These are phyloP conservation scores for Yponomeuta evonymella DNA, from an alignment of 2,888 invertebrate genomes.

Conservation along the genomic window DNA sequence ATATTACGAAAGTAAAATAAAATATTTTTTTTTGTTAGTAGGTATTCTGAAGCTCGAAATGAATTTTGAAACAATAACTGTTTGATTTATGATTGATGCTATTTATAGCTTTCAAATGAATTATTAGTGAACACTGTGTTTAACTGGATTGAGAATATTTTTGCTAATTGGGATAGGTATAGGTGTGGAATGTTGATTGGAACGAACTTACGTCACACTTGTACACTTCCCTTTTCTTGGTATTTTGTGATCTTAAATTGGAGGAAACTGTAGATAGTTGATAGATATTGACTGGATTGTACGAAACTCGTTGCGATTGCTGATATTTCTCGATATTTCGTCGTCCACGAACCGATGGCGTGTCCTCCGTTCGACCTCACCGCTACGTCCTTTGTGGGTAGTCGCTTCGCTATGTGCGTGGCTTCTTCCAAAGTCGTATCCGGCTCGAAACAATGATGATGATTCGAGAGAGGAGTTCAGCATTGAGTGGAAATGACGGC, in stretches of 20 bases:
- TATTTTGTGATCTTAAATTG: background rate
- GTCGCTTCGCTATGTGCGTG: background rate
- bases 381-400: background rate
- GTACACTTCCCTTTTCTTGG: constrained; percentile 4
- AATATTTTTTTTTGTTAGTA: no score
- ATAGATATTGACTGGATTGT: background rate
- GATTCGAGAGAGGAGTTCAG: background rate
- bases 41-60: no score
- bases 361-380: constrained; percentile 5
- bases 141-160: background rate
- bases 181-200: background rate
- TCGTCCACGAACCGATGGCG: background rate
- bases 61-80: no score
- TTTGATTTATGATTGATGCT: no score
- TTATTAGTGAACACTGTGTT: background rate
- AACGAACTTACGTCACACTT: constrained; percentile 7
- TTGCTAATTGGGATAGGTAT: background rate
- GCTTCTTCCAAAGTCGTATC: constrained; percentile 5
- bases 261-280: background rate
- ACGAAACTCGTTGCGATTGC: background rate
- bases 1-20: no score
- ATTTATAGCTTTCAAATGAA: background rate
- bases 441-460: background rate
- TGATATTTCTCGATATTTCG: constrained; percentile 4
- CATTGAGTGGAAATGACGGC: no score